phyloP scores from a whole-genome alignment of 2,113 vertebrate genomes.

The Trinectes maculatus region DNA sequence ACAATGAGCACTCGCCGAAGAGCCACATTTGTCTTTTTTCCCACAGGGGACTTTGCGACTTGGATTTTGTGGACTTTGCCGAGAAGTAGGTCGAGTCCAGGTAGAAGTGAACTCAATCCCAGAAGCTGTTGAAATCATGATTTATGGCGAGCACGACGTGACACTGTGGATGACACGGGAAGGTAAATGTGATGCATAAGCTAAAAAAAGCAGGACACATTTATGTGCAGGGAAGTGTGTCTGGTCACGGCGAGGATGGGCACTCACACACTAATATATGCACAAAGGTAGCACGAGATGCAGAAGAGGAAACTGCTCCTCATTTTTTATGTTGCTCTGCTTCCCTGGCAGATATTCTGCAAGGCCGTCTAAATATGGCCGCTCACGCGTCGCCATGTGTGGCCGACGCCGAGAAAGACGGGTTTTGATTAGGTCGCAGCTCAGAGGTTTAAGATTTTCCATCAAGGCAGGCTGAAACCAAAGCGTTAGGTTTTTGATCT shows the following conservation, averaged over 20 bases:
- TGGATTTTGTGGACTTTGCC: conserved; percentile 50
- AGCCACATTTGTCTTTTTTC: conserved; percentile 63
- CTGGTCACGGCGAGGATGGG: conserved; percentile 27
- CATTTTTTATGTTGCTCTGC: conserved; percentile 30
- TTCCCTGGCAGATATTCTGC: conserved; percentile 7
- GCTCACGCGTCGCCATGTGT: conserved; percentile 11
- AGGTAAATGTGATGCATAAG: conserved; percentile 60
- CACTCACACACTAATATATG: conserved; percentile 15
- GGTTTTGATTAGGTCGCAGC: conserved; percentile 26
- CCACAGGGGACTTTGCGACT: conserved; percentile 49
- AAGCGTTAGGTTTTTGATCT: too few species aligned
- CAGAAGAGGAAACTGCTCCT: conserved; percentile 30
- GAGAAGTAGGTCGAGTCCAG: conserved; percentile 69
- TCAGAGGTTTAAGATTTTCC: conserved; percentile 16
- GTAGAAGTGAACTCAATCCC: conserved; percentile 62
- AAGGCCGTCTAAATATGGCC: not conserved
- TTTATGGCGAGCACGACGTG: conserved; percentile 61
- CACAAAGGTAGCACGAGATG: conserved; percentile 3
- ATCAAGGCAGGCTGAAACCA: too few species aligned
- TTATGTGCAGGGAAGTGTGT: conserved; percentile 26
- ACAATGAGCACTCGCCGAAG: conserved; percentile 38
- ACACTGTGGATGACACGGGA: conserved; percentile 55
- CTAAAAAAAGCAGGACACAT: conserved; percentile 36
- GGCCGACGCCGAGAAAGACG: conserved; percentile 10
- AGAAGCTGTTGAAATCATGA: conserved; percentile 58